Conservation (phyloP, 2,113 vertebrate species). For the Puma concolor region DNA sequence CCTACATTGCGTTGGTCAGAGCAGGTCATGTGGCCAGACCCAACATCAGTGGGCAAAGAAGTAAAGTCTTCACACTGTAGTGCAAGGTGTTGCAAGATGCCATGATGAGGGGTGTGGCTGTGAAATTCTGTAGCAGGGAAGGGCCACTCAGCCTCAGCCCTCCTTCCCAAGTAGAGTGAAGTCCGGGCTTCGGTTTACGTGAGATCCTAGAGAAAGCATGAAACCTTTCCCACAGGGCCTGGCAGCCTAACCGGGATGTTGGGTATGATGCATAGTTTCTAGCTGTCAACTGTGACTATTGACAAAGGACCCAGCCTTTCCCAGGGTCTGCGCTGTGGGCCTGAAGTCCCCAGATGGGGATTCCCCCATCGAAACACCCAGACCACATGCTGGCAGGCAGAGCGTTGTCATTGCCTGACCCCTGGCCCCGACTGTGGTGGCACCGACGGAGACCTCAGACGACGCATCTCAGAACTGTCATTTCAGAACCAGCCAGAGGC, state of each 20-base stretch:
- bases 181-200: fast-evolving
- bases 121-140: neutral
- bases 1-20: neutral
- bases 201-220: neutral
- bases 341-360: neutral
- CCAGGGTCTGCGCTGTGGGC: neutral
- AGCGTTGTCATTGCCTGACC: neutral
- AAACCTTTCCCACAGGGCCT: neutral
- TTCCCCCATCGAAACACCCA: neutral
- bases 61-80: fast-evolving
- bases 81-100: neutral
- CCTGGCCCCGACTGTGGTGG: neutral
- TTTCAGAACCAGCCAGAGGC: neutral
- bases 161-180: neutral
- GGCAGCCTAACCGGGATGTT: neutral
- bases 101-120: fast-evolving
- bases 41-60: neutral
- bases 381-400: neutral
- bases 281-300: neutral
- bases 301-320: too few species aligned
- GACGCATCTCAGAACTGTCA: neutral
- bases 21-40: neutral
- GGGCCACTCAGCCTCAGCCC: neutral
- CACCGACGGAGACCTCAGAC: neutral
- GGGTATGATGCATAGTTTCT: neutral